These are phyloP conservation scores for Chlorops oryzae DNA, from an alignment of 1,140 invertebrate species.

Conservation along the genomic window DNA sequence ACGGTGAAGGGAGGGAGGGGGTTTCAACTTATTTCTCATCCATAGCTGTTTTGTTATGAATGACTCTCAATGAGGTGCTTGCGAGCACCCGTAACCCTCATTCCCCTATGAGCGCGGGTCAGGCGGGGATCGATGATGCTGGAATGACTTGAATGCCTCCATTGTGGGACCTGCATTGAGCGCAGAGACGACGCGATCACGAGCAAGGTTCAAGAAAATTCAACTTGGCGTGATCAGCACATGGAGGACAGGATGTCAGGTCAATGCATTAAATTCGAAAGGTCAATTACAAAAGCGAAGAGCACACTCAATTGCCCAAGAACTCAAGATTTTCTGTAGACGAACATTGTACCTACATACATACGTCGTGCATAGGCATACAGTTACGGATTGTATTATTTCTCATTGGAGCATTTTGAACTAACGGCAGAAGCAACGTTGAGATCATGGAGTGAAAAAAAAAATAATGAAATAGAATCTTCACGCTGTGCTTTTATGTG, in stretches of 20 bases:
- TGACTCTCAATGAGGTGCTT: too few relatives aligned
- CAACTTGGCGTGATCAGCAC: not conserved
- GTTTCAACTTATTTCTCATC: too few relatives aligned
- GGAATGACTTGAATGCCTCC: not conserved
- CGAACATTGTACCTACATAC: not conserved
- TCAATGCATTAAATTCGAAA: slow-evolving; percentile 8
- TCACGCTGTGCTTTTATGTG: too few relatives aligned
- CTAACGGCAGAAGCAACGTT: not conserved
- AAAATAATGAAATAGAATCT: too few relatives aligned
- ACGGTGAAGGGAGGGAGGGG: too few relatives aligned
- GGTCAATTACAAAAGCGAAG: slow-evolving; percentile 7
- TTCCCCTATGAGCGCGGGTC: too few relatives aligned
- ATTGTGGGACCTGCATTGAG: not conserved
- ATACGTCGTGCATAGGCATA: not conserved
- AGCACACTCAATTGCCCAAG: slow-evolving; percentile 1
- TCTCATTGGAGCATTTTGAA: slow-evolving; percentile 2
- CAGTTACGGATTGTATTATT: not conserved
- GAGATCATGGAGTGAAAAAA: not conserved
- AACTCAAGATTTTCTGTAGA: slow-evolving; percentile 5
- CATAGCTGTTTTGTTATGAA: too few relatives aligned
- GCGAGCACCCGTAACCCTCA: too few relatives aligned
- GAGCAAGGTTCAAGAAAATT: slow-evolving; percentile 1
- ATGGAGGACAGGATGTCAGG: slow-evolving; percentile 3
- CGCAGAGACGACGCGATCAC: not conserved
- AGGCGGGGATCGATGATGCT: not conserved